Conservation (phyloP, 2,113 vertebrate genomes). For the Polypterus senegalus region DNA sequence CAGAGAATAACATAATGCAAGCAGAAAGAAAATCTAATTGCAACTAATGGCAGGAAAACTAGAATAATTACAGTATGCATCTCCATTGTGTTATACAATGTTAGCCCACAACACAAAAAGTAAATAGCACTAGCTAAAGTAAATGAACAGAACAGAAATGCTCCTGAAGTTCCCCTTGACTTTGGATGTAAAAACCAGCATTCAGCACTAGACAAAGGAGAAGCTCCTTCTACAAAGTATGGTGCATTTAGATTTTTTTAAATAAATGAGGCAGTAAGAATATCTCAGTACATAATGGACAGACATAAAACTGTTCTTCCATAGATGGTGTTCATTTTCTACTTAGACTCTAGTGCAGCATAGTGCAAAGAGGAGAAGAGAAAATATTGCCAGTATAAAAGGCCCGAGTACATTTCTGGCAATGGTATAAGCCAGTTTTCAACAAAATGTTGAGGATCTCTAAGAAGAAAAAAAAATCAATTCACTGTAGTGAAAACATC, state of each 20-base stretch:
- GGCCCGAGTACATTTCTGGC: constrained; percentile 48
- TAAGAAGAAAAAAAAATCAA: constrained; percentile 8
- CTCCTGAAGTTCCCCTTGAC: constrained; percentile 42
- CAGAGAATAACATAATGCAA: no score
- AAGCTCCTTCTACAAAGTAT: background rate
- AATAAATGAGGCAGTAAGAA: constrained; percentile 38
- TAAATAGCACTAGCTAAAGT: constrained; percentile 40
- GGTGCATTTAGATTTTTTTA: constrained; percentile 57
- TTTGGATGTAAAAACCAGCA: constrained; percentile 42
- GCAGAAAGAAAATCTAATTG: no score
- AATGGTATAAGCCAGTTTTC: constrained; percentile 46
- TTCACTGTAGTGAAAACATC: no score
- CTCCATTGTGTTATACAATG: constrained; percentile 51
- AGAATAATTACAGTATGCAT: no score
- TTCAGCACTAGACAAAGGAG: constrained; percentile 43
- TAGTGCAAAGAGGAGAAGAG: constrained; percentile 42
- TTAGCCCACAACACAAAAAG: constrained; percentile 45
- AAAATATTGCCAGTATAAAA: constrained; percentile 40
- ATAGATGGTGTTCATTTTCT: background rate
- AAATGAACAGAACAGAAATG: constrained; percentile 44
- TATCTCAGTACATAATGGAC: constrained; percentile 41
- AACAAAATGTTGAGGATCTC: constrained; percentile 38
- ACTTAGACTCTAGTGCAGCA: background rate
- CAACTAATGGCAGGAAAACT: no score
- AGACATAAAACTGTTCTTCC: constrained; percentile 23